Base-by-base conservation (phyloP, 64 coral and sea anemone species). In the Dendronephthya gigantea region DNA sequence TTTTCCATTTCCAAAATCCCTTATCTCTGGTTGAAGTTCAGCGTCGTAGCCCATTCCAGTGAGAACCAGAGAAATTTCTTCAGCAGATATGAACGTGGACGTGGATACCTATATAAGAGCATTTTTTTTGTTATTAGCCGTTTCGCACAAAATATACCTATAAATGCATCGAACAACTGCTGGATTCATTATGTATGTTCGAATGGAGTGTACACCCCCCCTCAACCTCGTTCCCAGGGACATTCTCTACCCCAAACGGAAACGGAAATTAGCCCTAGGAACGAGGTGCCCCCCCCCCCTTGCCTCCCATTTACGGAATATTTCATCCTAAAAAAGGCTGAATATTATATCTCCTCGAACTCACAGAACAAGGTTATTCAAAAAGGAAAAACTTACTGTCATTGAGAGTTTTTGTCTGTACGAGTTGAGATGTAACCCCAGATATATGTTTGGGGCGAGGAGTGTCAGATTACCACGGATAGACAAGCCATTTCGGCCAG, bases 351-450 rank as follows among this genome's bases (percentile, higher is more conserved):
- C 27, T 35, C 45, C 13, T 83, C 13, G 16, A 83, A 17, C 4
- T 83, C 45, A 40, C 6, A 35, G 45, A 83, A 27, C 45, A 35
- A 15, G 15, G 6, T 40, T 10, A 7, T 41, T 35, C 40, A 16
- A 9, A 83, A 38, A 32, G 4, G 3, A 29, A 4, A 16, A 11
- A 84, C 85, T 62, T 92, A 92, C 94, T 48, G 86, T 85, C 33
- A 96, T 2, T 38, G 62, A 43, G 6, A 96, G 83, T 40, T 45
- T 88, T 81, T 96, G 91, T 35, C 88, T 89, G 38, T 92, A 96
- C n/a, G 94, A 96, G 39, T 83, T 88, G 25, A 88, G 50, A 45
- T 90, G 91, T 37, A 85, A 56, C 2, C 94, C 94, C 47, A 96
- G 72, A 49, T 90, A 96, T 31, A 48, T 84, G 7, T 25, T 17